Evolutionary conservation across 1,140 invertebrate genomes (phyloP).

Genomic region (Arion vulgaris): DNA sequence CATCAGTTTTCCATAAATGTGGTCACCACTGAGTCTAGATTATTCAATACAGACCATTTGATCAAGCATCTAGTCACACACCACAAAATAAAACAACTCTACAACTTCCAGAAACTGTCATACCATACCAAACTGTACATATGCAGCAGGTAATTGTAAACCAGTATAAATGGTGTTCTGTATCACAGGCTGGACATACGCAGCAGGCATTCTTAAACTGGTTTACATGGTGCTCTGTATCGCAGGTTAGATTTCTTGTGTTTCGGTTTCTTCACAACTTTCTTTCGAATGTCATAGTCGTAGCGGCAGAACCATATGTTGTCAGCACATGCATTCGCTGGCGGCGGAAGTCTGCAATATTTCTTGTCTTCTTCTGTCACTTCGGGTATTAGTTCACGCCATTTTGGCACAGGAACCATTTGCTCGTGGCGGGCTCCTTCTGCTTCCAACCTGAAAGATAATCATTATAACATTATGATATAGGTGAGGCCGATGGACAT

Average conservation of each 20-base stretch:
- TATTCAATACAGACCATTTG: no score
- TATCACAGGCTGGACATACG: no score
- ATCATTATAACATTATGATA: no score
- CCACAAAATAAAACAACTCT: no score
- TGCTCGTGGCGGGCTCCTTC: constrained; percentile 7
- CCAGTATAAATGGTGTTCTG: no score
- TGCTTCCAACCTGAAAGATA: constrained; percentile 14
- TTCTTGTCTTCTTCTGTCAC: constrained; percentile 13
- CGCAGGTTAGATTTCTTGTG: constrained; percentile 31
- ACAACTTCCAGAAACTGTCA: no score
- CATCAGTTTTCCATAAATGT: no score
- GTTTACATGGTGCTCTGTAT: constrained; percentile 18
- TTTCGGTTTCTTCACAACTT: constrained; percentile 35
- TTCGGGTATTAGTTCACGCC: not conserved
- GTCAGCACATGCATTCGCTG: constrained; percentile 12
- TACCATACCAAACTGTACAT: no score
- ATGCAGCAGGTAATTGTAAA: no score
- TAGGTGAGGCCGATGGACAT: no score
- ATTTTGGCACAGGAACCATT: constrained; percentile 11
- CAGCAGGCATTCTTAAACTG: not conserved
- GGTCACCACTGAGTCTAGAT: no score
- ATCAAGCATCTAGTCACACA: no score
- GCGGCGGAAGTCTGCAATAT: constrained; percentile 4
- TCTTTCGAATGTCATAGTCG: constrained; percentile 35
- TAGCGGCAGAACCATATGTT: constrained; percentile 38